Evolutionary conservation across 2,797 vertebrate genomes (phyloP), one percentile per base, ranked within the genome.

Genomic region (Myiotriccus ornatus): DNA sequence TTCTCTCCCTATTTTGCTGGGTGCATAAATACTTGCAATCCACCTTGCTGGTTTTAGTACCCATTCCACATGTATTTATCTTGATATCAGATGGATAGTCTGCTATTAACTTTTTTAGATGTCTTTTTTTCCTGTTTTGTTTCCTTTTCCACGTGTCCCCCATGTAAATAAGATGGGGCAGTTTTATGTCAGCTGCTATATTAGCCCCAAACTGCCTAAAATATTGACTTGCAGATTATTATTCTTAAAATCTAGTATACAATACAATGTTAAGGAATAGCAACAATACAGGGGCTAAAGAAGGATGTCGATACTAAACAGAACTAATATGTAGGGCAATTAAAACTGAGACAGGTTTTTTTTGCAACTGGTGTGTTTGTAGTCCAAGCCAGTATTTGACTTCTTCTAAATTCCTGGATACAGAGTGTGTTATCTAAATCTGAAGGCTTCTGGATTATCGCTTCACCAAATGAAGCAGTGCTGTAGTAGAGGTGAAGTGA

Each of bases 71-170:
- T 21, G 6, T 27, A 55, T 70, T 41, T 52, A 37, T 69, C 35
- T 67, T 77, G 6, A 30, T 37, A 70, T 75, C 25, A 65, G 46
- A 47, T 30, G 1, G 78, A 47, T 7, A 65, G 4, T 30, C 63
- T 70, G 3, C 0, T 67, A 25, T 63, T 74, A 52, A 56, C 8
- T 22, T 47, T 41, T 46, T 30, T 1, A 2, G 25, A 32, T n/a
- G 34, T 30, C 2, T 21, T 67, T 59, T 73, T 55, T 18, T 3
- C 4, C 6, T 53, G 5, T 47, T 76, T 68, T 35, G 13, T 32
- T 17, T 10, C 14, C 2, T 62, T 76, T 82, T 64, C 49, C n/a
- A 50, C 1, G 13, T 1, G 0, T 64, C 9, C 4, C 4, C 5
- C 37, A 4, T 27, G 10, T 62, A 14, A 89, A 32, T 53, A 84